Percentiles rank a stretch among this genome's conserved stretches.
Conservation (phyloP, 2,797 vertebrate species). For the Eulemur mongoz region DNA sequence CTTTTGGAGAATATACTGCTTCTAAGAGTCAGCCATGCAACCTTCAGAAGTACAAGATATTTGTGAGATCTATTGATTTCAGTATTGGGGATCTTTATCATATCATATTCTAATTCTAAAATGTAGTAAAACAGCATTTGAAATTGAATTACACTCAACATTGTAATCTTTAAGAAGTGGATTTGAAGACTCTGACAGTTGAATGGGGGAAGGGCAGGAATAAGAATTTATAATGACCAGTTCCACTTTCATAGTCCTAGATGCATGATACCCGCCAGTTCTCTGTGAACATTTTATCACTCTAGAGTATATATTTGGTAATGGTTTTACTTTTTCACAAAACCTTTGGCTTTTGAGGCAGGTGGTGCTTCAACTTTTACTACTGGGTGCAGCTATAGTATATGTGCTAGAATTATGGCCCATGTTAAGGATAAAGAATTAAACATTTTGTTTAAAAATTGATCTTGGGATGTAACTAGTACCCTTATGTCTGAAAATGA, state of each 20-base stretch:
- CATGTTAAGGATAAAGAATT: not conserved
- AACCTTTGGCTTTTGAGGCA: not conserved
- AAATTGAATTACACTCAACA: slow-evolving; percentile 23
- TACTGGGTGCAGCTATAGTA: not conserved
- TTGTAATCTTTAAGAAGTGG: not conserved
- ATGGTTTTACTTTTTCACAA: slow-evolving; percentile 12
- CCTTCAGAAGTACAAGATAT: not conserved
- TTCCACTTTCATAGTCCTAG: not conserved
- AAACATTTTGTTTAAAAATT: not conserved
- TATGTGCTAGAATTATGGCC: not conserved
- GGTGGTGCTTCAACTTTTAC: not conserved
- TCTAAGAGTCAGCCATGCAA: not conserved
- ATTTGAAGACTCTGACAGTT: not conserved
- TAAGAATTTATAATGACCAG: not conserved
- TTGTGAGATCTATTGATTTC: not conserved
- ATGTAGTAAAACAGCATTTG: not conserved
- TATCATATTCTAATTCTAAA: not conserved
- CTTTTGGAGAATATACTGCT: not conserved
- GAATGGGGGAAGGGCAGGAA: no score
- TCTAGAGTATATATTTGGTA: not conserved
- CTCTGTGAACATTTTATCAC: not conserved
- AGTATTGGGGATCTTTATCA: not conserved
- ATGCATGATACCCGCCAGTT: not conserved
- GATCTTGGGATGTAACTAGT: not conserved
- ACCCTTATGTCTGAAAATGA: no score